Conservation (phyloP, 2,113 vertebrate genomes). For the Rhinolophus sinicus region DNA sequence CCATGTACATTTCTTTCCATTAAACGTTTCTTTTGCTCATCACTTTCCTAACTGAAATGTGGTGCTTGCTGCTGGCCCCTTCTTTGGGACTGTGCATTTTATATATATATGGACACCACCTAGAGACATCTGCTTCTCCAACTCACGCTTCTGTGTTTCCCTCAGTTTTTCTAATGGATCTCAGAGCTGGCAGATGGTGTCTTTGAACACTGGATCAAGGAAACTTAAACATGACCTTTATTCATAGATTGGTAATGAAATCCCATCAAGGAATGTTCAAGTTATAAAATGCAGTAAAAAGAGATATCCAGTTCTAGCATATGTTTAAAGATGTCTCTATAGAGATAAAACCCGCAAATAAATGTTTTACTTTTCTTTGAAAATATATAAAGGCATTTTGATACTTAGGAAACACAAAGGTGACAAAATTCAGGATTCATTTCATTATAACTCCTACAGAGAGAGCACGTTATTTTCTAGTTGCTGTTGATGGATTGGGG, state of each 20-base stretch:
- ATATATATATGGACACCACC: fast-evolving
- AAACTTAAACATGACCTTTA: not conserved
- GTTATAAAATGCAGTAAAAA: not conserved
- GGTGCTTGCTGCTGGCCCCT: not conserved
- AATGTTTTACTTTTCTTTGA: not conserved
- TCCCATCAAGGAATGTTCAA: not conserved
- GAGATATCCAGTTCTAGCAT: not conserved
- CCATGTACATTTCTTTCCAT: not conserved
- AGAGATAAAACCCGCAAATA: not conserved
- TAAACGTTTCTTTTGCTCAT: slow-evolving; percentile 38
- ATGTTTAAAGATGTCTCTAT: not conserved
- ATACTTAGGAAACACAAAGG: not conserved
- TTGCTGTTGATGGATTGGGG: not conserved
- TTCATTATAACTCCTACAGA: not conserved
- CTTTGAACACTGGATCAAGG: not conserved
- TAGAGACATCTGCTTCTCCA: not conserved
- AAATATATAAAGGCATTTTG: not conserved
- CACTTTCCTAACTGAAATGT: not conserved
- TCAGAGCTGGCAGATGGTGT: not conserved
- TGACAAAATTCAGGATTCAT: not conserved
- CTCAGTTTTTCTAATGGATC: not conserved
- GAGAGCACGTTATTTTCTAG: not conserved
- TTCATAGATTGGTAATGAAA: not conserved
- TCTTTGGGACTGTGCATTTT: not conserved
- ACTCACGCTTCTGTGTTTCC: not conserved